Evolutionary conservation across 2,888 invertebrate genomes (phyloP), one percentile per base, ranked within the genome.

Genomic region (Yponomeuta evonymella): DNA sequence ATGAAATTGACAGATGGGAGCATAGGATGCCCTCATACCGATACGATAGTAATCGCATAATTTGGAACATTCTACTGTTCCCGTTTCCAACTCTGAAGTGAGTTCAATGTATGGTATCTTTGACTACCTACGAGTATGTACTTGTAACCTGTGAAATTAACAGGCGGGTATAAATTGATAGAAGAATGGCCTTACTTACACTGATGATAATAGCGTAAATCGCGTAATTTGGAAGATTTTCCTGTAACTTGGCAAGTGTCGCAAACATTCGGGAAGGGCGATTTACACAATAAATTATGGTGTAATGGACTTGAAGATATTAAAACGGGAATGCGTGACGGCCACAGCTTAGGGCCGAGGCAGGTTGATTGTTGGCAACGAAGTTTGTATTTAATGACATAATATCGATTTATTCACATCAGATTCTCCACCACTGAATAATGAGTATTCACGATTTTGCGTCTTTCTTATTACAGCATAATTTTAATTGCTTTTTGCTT

Each of bases 271-370:
- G 36, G 48, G 12, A 48, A 23, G 15, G 67, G 48, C 33, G 65
- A 70, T 67, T 58, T 58, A 58, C 65, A 36, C 66, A 65, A 70
- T 67, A 71, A 58, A 63, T 48, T 63, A 30, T 72, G 8, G 15
- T 58, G 48, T 65, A 66, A 67, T 67, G 48, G 23, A 12, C 11
- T 23, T 48, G 48, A 67, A 23, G 11, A 23, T n/a, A 43, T 67
- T 48, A 48, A n/a, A 67, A 43, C 43, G 36, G n/a, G 15, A 15
- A 67, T 30, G 8, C 29, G 30, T 30, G 30, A 30, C 33, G 65
- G n/a, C 65, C 30, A 33, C 29, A 33, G 71, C 15, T 58, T 58
- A 58, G 51, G 51, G 15, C 51, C 15, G 15, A 58, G 51, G 8
- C 51, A 58, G 51, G 51, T 58, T 58, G 51, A 58, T 15, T 12